Base-by-base conservation (phyloP, 2,113 vertebrate species). In the Rhombomys opimus region DNA sequence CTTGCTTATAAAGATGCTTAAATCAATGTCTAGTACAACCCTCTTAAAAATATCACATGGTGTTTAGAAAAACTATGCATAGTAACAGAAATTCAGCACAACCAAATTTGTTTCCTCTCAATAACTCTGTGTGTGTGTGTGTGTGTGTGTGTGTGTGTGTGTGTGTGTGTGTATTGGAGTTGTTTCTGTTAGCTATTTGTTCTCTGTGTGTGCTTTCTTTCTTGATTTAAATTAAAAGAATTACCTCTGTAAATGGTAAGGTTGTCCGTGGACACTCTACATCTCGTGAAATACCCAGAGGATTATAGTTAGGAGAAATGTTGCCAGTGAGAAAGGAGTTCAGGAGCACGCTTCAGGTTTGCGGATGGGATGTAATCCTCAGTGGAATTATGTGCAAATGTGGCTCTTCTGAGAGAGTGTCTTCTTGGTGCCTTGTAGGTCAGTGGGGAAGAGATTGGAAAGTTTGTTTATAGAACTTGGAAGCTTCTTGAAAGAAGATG, bases 1-100 rank as follows among this genome's bases (percentile, higher is more conserved):
- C 30, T 89, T 75, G 41, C 70, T 92, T 63, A 82, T 70, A 61
- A 73, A 87, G 92, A 38, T 72, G 52, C 11, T 91, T 92, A 90
- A 68, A 68, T 57, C 86, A 82, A 73, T 67, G 30, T 87, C 68
- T 50, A 27, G 87, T 54, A 87, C 17, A 35, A 87, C 22, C 14
- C 25, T 85, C 35, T 32, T 76, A 68, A 84, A 94, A 82, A 57
- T 89, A 59, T 57, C 38, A 61, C 46, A 17, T 63, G 65, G 11
- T 46, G 46, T 54, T 84, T 41, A 75, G 61, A 57, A 87, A 57
- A 96, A 2, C 52, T 84, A 18, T 81, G 25, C 46, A 75, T 65
- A 35, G 1, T 41, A 93, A 80, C 22, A 94, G n/a, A 52, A 94
- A 84, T 75, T 90, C 17, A 73, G 87, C 38, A 63, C 32, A 27